phyloP scores from a whole-genome alignment of 2,797 vertebrate genomes.

The Centroberyx gerrardi region DNA sequence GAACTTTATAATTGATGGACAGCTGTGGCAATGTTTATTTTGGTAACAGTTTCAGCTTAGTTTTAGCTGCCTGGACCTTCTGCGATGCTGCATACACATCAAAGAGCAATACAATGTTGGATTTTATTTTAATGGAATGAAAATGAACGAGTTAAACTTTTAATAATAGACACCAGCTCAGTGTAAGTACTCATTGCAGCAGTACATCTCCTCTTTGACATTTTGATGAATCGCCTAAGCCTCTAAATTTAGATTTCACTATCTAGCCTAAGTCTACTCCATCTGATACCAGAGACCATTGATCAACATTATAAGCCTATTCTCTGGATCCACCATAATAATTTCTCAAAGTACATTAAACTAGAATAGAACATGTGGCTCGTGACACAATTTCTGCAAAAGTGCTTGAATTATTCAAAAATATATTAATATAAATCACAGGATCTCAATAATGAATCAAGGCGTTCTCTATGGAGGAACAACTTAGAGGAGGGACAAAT shows the following conservation, averaged over 20 bases:
- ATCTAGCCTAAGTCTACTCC: conserved; percentile 55
- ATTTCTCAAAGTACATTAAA: conserved; percentile 69
- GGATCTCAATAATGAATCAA: conserved; percentile 64
- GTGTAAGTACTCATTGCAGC: conserved; percentile 51
- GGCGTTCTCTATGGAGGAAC: conserved; percentile 31
- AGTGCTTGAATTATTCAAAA: conserved; percentile 75
- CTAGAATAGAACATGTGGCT: conserved; percentile 62
- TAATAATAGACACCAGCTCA: conserved; percentile 52
- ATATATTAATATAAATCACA: conserved; percentile 65
- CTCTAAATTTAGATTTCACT: conserved; percentile 72
- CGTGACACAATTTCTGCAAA: conserved; percentile 67
- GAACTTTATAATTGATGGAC: background rate
- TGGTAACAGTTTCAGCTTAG: background rate
- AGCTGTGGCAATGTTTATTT: background rate
- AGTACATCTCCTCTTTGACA: conserved; percentile 51
- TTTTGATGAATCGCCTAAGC: conserved; percentile 63
- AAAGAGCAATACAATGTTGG: background rate
- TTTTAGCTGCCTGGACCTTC: background rate
- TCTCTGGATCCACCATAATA: conserved; percentile 39
- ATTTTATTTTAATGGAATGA: conserved; percentile 40
- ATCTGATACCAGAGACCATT: conserved; percentile 65
- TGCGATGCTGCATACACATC: background rate
- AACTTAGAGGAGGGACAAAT: conserved; percentile 42
- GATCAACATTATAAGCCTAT: conserved; percentile 61
- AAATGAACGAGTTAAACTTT: conserved; percentile 53